A percentile compares a stretch with the other conserved stretches of the same genome.
phyloP scores from a whole-genome alignment of 1,140 invertebrate species.

The Druon quercuslanigerum region DNA sequence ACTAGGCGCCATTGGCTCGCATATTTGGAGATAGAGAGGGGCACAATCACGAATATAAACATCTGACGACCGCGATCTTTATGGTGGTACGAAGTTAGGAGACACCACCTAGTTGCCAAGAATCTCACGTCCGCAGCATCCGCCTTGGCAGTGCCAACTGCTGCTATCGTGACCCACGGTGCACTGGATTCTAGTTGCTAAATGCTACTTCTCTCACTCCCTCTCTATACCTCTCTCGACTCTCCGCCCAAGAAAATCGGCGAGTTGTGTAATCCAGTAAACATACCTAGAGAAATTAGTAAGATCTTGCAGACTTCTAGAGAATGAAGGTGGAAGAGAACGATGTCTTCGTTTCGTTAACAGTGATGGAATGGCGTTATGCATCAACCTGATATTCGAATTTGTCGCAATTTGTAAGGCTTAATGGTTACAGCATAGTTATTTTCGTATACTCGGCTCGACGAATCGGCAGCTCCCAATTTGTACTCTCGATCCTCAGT shows the following conservation, averaged over 20 bases:
- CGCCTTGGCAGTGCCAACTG: conserved; percentile 48
- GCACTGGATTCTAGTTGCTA: no score
- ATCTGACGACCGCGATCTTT: conserved; percentile 61
- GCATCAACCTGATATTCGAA: conserved; percentile 68
- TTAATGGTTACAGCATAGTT: conserved; percentile 56
- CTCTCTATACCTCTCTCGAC: no score
- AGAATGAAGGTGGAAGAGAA: conserved; percentile 33
- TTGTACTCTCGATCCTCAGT: not conserved
- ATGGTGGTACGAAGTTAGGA: conserved; percentile 54
- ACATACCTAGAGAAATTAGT: conserved; percentile 60
- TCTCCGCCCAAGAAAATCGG: not conserved
- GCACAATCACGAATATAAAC: conserved; percentile 62
- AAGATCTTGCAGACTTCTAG: not conserved
- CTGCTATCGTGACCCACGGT: not conserved
- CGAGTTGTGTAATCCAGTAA: conserved; percentile 49
- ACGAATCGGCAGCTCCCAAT: conserved; percentile 27
- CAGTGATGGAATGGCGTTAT: conserved; percentile 64
- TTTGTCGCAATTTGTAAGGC: conserved; percentile 69
- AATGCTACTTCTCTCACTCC: no score
- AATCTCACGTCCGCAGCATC: conserved; percentile 58
- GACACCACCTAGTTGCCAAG: conserved; percentile 57
- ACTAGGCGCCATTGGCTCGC: conserved; percentile 54
- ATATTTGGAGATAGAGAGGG: conserved; percentile 61
- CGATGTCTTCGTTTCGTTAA: conserved; percentile 57
- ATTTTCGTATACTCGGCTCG: conserved; percentile 48